Conservation (phyloP, 35 echinoderm and acorn worm species). For the Apostichopus parvimensis region DNA sequence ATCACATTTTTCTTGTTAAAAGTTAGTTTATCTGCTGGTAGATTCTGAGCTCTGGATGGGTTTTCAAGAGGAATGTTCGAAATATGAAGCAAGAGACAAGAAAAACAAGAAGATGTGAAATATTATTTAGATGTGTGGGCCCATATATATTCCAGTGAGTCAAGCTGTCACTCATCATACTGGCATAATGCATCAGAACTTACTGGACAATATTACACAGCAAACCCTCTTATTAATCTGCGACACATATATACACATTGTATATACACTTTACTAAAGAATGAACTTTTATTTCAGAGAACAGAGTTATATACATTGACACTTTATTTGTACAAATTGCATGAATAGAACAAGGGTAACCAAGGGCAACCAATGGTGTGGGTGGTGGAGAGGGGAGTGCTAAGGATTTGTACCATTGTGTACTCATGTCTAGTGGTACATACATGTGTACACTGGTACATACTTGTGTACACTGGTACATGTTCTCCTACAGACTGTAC, state of each 20-base stretch:
- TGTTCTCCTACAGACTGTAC: no score
- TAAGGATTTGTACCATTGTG: no score
- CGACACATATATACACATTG: conserved; percentile 23
- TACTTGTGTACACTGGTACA: no score
- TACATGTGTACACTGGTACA: no score
- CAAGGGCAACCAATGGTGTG: neutral
- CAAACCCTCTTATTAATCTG: conserved; percentile 1
- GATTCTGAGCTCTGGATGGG: no score
- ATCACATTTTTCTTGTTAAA: no score
- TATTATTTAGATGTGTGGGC: neutral
- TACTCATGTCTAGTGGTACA: no score
- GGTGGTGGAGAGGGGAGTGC: no score
- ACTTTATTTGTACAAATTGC: conserved; percentile 12
- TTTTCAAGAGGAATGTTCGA: no score
- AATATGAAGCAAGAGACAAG: neutral
- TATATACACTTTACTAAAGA: conserved; percentile 9
- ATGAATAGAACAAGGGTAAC: conserved; percentile 14
- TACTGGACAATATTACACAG: conserved; percentile 8
- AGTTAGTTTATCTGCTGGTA: no score
- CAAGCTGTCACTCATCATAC: neutral
- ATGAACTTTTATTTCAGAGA: conserved; percentile 15
- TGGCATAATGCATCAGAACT: conserved; percentile 2
- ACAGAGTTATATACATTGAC: conserved; percentile 28
- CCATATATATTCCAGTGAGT: neutral
- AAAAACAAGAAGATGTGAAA: neutral